phyloP scores from a whole-genome alignment of 2,797 vertebrate species.

The Helicolenus hilgendorfi region DNA sequence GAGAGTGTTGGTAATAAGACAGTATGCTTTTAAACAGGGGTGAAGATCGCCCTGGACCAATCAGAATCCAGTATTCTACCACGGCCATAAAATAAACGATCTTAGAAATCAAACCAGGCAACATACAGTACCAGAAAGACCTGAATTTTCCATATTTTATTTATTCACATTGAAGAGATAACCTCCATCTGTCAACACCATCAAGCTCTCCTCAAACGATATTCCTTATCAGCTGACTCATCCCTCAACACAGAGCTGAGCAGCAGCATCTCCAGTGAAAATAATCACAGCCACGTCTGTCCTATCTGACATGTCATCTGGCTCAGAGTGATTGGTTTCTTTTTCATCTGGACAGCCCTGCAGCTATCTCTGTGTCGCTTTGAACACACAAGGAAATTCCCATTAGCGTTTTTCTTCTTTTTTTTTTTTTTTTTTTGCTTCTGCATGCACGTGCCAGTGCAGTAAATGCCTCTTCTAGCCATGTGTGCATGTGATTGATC shows the following conservation, averaged over 20 bases:
- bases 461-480: neutral
- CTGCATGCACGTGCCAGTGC: neutral
- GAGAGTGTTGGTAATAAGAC: neutral
- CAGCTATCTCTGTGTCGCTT: conserved; percentile 4
- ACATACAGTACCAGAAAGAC: neutral
- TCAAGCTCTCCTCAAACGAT: conserved; percentile 5
- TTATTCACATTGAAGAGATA: neutral
- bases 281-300: conserved; percentile 14
- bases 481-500: conserved; percentile 44
- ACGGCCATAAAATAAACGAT: neutral
- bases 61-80: neutral
- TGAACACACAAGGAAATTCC: conserved; percentile 41
- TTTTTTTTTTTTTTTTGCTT: neutral
- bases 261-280: conserved; percentile 3
- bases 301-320: conserved; percentile 34
- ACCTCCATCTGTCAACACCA: neutral
- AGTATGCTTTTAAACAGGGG: neutral
- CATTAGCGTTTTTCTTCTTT: conserved; percentile 20
- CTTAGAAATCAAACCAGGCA: neutral
- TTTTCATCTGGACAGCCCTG: conserved; percentile 44
- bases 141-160: neutral
- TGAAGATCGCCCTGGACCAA: neutral
- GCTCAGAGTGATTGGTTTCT: conserved; percentile 52
- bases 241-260: neutral
- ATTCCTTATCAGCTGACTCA: conserved; percentile 32